These are phyloP conservation scores for Thecophora atra DNA, from an alignment of 2,888 invertebrate species.

Conservation along the genomic window DNA sequence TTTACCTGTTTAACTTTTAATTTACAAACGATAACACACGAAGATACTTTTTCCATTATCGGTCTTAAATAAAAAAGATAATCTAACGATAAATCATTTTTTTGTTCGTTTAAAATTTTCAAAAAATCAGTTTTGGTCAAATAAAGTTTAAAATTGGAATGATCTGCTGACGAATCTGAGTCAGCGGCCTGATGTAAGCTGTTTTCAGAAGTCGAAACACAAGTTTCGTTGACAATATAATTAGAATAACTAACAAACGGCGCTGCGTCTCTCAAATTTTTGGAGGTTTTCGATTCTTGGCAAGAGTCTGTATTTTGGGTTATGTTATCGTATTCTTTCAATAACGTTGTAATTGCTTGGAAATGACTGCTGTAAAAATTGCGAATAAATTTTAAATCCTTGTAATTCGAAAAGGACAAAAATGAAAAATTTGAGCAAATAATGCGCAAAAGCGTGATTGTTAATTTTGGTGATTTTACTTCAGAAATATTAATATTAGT, in stretches of 20 bases:
- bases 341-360: not conserved
- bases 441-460: not conserved
- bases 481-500: too few species aligned
- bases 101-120: not conserved
- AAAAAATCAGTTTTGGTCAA: not conserved
- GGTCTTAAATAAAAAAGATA: constrained; percentile 12
- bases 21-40: not conserved
- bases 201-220: too few species aligned
- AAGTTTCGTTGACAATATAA: too few species aligned
- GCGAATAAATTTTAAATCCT: not conserved
- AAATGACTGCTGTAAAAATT: not conserved
- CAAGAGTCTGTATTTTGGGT: not conserved
- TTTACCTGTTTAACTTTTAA: not conserved
- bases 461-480: too few species aligned
- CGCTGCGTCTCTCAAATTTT: too few species aligned
- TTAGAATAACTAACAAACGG: not conserved
- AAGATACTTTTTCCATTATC: not conserved
- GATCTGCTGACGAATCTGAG: too few species aligned
- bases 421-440: not conserved
- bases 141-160: not conserved
- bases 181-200: too few species aligned
- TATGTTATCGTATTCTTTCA: not conserved
- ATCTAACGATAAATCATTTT: not conserved
- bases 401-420: not conserved
- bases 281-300: not conserved